phyloP scores from a whole-genome alignment of 2,113 vertebrate genomes.

The Megaceryle torquata region DNA sequence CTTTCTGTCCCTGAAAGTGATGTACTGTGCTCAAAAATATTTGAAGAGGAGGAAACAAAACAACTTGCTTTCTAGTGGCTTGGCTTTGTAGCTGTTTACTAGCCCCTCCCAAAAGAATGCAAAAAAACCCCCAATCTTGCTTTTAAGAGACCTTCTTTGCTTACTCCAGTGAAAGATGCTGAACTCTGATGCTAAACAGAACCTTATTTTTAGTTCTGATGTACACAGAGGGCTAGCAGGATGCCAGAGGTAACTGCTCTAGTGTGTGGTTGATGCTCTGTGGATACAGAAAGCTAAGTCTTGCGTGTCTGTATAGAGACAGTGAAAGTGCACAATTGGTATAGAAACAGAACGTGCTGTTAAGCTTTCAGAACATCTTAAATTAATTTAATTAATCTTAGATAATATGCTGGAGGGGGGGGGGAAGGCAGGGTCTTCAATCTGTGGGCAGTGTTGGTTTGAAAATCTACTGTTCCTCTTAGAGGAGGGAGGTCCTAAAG shows the following conservation, averaged over 20 bases:
- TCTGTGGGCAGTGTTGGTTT: background rate
- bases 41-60: background rate
- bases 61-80: background rate
- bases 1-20: background rate
- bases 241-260: fast-evolving
- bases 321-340: background rate
- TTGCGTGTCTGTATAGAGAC: background rate
- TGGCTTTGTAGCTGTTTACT: background rate
- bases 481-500: too few species aligned
- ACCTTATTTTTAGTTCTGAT: fast-evolving
- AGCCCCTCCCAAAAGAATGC: background rate
- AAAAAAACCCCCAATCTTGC: background rate
- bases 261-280: background rate
- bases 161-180: background rate
- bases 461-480: background rate
- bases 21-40: background rate
- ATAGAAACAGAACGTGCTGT: background rate
- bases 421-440: background rate
- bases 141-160: background rate
- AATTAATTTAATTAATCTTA: background rate
- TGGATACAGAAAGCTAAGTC: background rate
- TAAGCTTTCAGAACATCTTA: background rate
- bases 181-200: background rate
- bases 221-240: background rate
- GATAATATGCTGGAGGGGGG: background rate